Conservation (phyloP, 92 coral and sea anemone species). For the Parazoanthus darwini region DNA sequence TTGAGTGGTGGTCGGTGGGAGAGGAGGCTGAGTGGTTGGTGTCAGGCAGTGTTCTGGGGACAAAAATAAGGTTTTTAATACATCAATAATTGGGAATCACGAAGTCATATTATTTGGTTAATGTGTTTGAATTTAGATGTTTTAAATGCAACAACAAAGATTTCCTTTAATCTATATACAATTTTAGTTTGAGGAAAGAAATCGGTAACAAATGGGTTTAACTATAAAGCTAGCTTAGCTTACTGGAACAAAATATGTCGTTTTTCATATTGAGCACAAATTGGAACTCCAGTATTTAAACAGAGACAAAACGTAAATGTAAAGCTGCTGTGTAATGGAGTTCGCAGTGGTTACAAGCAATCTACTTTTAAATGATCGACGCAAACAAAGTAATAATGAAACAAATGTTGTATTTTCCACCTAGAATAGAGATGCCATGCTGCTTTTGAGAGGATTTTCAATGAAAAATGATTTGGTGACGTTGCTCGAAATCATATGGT, state of each 20-base stretch:
- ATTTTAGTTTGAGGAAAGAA: neutral
- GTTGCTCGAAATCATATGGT: neutral
- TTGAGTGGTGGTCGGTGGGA: neutral
- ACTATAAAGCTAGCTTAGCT: neutral
- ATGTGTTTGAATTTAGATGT: neutral
- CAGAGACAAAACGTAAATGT: neutral
- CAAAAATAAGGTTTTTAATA: neutral
- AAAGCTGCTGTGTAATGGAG: neutral
- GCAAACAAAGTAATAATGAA: neutral
- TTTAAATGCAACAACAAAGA: too few species aligned
- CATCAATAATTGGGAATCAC: too few species aligned
- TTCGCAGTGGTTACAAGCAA: neutral
- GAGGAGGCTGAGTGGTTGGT: neutral
- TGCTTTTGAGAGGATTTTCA: too few species aligned
- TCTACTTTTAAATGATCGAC: neutral
- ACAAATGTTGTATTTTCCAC: neutral
- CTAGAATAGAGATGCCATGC: neutral
- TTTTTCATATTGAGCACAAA: too few species aligned
- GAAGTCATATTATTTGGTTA: neutral
- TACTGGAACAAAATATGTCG: neutral
- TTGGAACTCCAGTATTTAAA: too few species aligned
- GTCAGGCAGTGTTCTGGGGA: neutral
- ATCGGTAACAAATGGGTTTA: too few species aligned
- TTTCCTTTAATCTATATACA: too few species aligned
- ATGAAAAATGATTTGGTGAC: neutral